A percentile compares a stretch with the other conserved stretches of the same genome.
Conservation (phyloP, 2,888 invertebrate species). For the Muschampia staudingeri region DNA sequence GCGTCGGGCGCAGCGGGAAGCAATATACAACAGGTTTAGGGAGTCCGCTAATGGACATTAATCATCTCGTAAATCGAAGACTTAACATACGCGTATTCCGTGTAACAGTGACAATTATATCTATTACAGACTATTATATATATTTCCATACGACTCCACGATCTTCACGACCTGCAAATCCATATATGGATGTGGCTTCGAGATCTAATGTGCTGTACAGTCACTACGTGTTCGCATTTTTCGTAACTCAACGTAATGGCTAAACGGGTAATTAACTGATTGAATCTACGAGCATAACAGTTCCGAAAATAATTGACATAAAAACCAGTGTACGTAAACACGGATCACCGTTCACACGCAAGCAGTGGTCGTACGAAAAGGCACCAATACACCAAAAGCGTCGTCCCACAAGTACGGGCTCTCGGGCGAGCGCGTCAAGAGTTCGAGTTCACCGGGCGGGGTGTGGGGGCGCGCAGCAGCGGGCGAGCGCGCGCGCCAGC, state of each 20-base stretch:
- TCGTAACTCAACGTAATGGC: neutral
- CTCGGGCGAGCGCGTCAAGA: too few relatives aligned
- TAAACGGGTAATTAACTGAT: neutral
- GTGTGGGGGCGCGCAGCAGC: neutral
- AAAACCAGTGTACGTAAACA: neutral
- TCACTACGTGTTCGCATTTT: neutral
- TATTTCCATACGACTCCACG: neutral
- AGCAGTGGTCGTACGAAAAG: neutral
- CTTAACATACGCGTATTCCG: neutral
- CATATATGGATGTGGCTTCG: neutral
- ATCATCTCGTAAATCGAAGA: neutral
- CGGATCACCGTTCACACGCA: neutral
- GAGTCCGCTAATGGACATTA: neutral
- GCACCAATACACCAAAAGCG: neutral
- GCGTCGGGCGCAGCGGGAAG: slow-evolving; percentile 54
- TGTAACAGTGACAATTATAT: neutral
- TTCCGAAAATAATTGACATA: neutral
- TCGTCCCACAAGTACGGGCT: neutral
- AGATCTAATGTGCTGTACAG: neutral
- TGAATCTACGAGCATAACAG: neutral
- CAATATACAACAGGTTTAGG: slow-evolving; percentile 47
- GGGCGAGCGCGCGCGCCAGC: neutral
- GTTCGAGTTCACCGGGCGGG: neutral
- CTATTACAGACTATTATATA: neutral
- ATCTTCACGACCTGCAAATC: neutral